Conservation (phyloP, 2,888 invertebrate genomes). For the Mechanitis messenoides region DNA sequence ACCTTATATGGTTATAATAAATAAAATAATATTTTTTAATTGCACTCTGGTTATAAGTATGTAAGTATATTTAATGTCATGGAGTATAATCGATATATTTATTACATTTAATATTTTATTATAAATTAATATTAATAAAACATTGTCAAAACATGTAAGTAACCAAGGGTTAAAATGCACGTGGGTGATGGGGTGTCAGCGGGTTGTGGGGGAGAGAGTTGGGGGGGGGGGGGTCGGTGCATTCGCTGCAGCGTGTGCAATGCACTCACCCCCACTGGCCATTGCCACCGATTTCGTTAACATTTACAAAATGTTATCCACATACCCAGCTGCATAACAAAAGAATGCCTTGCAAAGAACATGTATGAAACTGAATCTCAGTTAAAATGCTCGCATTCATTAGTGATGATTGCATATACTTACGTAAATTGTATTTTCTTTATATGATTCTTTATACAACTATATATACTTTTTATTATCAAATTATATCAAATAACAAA, state of each 20-base stretch:
- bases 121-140: not conserved
- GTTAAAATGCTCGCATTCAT: not conserved
- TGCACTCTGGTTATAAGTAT: no score
- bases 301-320: conserved; percentile 43
- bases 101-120: not conserved
- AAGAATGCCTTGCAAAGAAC: conserved; percentile 11
- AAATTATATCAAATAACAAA: no score
- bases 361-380: not conserved
- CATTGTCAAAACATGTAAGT: conserved; percentile 11
- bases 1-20: no score
- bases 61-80: no score
- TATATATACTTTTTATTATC: no score
- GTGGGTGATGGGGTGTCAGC: conserved; percentile 17
- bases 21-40: no score
- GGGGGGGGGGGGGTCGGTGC: conserved; percentile 20
- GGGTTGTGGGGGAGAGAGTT: conserved; percentile 28
- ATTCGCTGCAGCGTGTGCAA: conserved; percentile 40
- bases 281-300: conserved; percentile 57
- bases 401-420: not conserved
- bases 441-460: no score
- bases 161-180: conserved; percentile 13
- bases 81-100: no score
- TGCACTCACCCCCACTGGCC: conserved; percentile 54
- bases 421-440: no score
- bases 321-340: conserved; percentile 27